phyloP scores from a whole-genome alignment of 2,888 invertebrate genomes.

The Andrena haemorrhoa region DNA sequence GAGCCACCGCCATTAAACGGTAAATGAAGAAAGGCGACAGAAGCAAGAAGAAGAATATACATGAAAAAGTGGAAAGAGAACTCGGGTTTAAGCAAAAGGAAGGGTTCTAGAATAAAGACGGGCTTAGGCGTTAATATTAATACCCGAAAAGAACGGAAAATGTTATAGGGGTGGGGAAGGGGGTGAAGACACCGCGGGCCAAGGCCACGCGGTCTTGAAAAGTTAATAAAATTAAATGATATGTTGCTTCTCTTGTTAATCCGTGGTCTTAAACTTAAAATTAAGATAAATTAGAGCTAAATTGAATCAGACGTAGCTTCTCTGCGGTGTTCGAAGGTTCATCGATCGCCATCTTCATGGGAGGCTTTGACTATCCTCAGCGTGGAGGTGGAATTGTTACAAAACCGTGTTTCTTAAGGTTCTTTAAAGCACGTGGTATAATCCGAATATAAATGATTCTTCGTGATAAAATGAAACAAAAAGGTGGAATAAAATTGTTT shows the following conservation, averaged over 20 bases:
- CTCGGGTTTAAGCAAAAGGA: constrained; percentile 34
- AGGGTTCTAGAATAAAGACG: constrained; percentile 30
- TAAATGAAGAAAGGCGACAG: constrained; percentile 18
- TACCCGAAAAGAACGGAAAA: constrained; percentile 58
- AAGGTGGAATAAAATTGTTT: too few species aligned
- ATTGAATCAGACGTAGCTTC: constrained; percentile 65
- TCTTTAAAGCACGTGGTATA: background rate
- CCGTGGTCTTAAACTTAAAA: constrained; percentile 76
- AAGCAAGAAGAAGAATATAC: constrained; percentile 38
- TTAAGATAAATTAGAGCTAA: constrained; percentile 76
- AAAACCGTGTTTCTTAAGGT: background rate
- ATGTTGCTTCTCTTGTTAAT: constrained; percentile 84
- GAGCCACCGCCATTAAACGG: constrained; percentile 59
- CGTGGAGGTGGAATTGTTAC: background rate
- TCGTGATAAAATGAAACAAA: too few species aligned
- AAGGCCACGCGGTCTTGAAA: constrained; percentile 64
- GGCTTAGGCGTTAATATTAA: constrained; percentile 63
- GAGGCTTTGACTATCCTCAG: background rate
- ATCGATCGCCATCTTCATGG: background rate
- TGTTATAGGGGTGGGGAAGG: constrained; percentile 47
- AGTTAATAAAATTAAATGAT: constrained; percentile 84
- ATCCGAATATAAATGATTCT: too few species aligned
- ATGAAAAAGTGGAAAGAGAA: background rate
- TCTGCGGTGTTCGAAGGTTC: constrained; percentile 27
- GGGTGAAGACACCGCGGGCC: constrained; percentile 21